Conservation (phyloP, 2,113 vertebrate genomes). For the Petaurus breviceps region DNA sequence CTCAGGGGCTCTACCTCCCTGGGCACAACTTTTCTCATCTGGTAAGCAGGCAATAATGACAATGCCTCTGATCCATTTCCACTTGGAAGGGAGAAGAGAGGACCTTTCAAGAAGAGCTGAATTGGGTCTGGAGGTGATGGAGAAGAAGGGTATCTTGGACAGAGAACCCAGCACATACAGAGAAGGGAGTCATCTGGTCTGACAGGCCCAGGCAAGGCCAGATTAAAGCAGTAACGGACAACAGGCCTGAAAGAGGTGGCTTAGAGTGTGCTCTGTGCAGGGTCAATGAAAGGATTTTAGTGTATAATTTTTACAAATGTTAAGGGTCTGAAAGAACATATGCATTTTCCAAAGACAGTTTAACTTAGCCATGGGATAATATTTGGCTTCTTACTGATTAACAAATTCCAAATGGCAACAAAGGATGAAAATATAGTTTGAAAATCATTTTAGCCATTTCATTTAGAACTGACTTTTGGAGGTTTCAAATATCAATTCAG, state of each 20-base stretch:
- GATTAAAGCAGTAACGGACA: background rate
- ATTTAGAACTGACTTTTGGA: background rate
- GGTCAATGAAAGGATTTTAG: background rate
- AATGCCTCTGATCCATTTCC: background rate
- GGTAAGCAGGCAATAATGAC: background rate
- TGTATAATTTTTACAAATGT: background rate
- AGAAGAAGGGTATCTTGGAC: background rate
- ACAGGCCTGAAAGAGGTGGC: background rate
- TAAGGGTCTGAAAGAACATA: background rate
- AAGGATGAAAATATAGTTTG: background rate
- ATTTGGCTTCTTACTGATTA: background rate
- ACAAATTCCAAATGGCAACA: background rate
- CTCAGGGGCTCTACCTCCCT: background rate
- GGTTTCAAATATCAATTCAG: background rate
- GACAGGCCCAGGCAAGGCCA: too few species aligned
- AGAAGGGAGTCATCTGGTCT: background rate
- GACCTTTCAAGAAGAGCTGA: background rate
- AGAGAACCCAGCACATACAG: background rate
- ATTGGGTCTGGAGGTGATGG: background rate
- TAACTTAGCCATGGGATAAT: background rate
- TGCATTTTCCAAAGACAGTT: background rate
- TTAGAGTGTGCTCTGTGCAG: background rate
- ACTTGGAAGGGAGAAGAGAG: background rate
- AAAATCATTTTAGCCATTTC: background rate
- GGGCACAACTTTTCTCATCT: background rate